phyloP scores from a whole-genome alignment of 2,797 vertebrate species.

The Pipistrellus pipistrellus region DNA sequence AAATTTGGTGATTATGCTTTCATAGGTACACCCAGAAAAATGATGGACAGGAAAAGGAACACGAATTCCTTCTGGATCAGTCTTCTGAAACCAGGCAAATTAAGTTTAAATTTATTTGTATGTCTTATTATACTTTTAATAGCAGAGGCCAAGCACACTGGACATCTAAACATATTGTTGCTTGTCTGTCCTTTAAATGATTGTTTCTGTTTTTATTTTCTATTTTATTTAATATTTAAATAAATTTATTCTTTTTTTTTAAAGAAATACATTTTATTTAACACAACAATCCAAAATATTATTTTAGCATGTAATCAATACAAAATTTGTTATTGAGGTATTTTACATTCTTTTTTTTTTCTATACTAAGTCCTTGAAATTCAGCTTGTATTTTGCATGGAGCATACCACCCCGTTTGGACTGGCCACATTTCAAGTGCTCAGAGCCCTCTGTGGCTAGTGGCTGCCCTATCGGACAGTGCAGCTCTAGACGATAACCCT shows the following conservation, averaged over 20 bases:
- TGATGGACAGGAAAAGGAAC: slow-evolving; percentile 87
- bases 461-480: accelerated
- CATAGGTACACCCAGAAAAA: slow-evolving; percentile 88
- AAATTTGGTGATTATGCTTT: slow-evolving; percentile 43
- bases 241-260: slow-evolving; percentile 6
- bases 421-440: too few relatives aligned
- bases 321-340: neutral
- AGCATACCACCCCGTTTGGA: neutral
- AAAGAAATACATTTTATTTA: neutral
- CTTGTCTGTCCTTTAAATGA: slow-evolving; percentile 7
- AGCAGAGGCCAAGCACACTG: neutral
- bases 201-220: slow-evolving; percentile 3
- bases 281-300: neutral
- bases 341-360: neutral
- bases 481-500: neutral
- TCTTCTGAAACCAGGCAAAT: slow-evolving; percentile 91
- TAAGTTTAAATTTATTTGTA: slow-evolving; percentile 59
- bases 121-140: neutral
- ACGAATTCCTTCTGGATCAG: slow-evolving; percentile 83
- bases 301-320: neutral
- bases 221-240: slow-evolving; percentile 5
- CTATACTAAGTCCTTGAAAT: neutral
- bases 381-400: neutral
- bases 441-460: neutral
- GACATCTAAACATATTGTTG: slow-evolving; percentile 14